Percentiles rank a stretch among this genome's conserved stretches.
Evolutionary conservation across 2,113 vertebrate species (phyloP).

Genomic region (Nanorana parkeri): DNA sequence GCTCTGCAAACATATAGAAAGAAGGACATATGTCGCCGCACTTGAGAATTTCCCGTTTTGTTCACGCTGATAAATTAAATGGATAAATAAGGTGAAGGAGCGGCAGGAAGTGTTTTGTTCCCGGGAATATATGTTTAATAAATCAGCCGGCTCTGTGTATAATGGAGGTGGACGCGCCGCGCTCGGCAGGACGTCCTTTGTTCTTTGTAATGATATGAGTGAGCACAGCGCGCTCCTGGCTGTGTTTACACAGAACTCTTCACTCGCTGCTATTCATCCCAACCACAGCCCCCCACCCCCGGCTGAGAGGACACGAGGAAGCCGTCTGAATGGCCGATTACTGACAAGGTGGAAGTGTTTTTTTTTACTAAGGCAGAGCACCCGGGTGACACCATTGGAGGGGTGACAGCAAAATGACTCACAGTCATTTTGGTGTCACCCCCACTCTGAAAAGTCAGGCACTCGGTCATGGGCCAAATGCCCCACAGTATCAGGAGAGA

Average conservation of each 20-base stretch:
- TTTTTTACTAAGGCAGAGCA: too few relatives aligned
- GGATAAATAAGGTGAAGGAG: constrained; percentile 61
- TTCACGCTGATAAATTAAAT: constrained; percentile 53
- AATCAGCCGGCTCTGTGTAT: not conserved
- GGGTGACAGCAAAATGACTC: too few relatives aligned
- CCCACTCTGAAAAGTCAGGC: too few relatives aligned
- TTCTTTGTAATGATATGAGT: constrained; percentile 67
- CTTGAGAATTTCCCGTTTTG: not conserved
- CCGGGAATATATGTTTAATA: constrained; percentile 57
- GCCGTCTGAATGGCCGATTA: not conserved
- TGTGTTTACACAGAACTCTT: constrained; percentile 58
- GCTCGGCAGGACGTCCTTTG: constrained; percentile 62
- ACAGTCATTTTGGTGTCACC: too few relatives aligned
- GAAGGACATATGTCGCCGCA: not conserved
- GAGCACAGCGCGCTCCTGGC: constrained; percentile 59
- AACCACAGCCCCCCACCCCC: not conserved
- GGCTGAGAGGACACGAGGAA: fast-evolving
- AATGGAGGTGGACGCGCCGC: constrained; percentile 31
- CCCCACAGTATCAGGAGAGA: too few relatives aligned
- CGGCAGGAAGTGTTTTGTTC: constrained; percentile 44
- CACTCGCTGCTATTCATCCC: constrained; percentile 34
- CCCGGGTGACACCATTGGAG: too few relatives aligned
- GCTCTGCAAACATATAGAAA: not conserved
- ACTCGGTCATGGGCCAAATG: too few relatives aligned
- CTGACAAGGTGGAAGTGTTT: too few relatives aligned